Conservation (phyloP, 2,113 vertebrate species). For the Hippocampus zosterae region DNA sequence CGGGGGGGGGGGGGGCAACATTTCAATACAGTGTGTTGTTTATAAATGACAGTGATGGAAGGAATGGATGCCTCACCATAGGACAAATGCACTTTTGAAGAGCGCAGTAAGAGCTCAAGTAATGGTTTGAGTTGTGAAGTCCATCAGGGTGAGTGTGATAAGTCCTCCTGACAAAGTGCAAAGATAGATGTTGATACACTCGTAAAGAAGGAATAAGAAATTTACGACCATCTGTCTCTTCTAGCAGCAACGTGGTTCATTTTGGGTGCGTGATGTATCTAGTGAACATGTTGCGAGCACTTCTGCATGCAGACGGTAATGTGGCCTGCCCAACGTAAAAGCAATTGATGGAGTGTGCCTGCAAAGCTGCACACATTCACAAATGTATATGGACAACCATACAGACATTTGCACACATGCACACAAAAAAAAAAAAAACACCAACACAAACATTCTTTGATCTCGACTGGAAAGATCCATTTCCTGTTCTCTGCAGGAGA, state of each 20-base stretch:
- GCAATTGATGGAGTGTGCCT: slow-evolving; percentile 32
- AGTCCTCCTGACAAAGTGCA: neutral
- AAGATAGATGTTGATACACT: slow-evolving; percentile 6
- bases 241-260: slow-evolving; percentile 9
- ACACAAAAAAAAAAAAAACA: neutral
- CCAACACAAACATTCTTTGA: slow-evolving; percentile 50
- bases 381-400: slow-evolving; percentile 1
- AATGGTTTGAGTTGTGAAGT: slow-evolving; percentile 5
- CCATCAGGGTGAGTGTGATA: slow-evolving; percentile 15
- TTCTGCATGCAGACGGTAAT: slow-evolving; percentile 32
- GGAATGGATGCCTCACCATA: slow-evolving; percentile 19
- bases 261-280: slow-evolving; percentile 24
- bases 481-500: slow-evolving; percentile 43
- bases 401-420: slow-evolving; percentile 7
- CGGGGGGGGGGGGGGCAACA: slow-evolving; percentile 29
- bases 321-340: slow-evolving; percentile 26
- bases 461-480: slow-evolving; percentile 41
- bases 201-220: slow-evolving; percentile 5
- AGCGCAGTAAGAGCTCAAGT: slow-evolving; percentile 5
- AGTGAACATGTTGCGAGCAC: slow-evolving; percentile 4
- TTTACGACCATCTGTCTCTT: slow-evolving; percentile 4
- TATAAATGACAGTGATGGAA: slow-evolving; percentile 14
- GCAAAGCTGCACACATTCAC: slow-evolving; percentile 9
- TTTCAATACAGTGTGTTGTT: neutral
- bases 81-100: slow-evolving; percentile 9